Evolutionary conservation across 2,888 invertebrate species (phyloP).

Genomic region (Odontocerum albicorne): DNA sequence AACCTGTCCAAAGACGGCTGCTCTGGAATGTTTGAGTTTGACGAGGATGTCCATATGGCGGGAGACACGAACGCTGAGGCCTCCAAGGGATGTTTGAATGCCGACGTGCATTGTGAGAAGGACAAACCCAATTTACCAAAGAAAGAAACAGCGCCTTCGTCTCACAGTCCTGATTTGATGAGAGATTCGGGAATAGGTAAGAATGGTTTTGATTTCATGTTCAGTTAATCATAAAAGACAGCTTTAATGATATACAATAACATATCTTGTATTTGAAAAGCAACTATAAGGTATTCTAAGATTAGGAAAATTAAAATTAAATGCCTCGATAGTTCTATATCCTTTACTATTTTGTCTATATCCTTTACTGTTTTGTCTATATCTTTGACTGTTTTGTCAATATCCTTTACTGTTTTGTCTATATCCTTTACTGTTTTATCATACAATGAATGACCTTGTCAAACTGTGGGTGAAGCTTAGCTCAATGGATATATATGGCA

Average conservation of each 20-base stretch:
- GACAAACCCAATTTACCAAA: slow-evolving; percentile 49
- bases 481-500: too few species aligned
- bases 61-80: slow-evolving; percentile 47
- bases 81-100: slow-evolving; percentile 17
- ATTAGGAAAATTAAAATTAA: neutral
- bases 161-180: slow-evolving; percentile 58
- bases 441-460: too few species aligned
- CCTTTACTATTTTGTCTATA: too few species aligned
- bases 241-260: neutral
- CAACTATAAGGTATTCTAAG: too few species aligned
- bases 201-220: neutral
- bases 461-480: too few species aligned
- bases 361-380: too few species aligned
- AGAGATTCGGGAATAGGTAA: slow-evolving; percentile 58
- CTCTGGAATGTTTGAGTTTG: slow-evolving; percentile 59
- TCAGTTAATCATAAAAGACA: neutral
- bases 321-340: too few species aligned
- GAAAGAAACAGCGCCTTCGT: slow-evolving; percentile 55
- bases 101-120: slow-evolving; percentile 52
- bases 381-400: too few species aligned
- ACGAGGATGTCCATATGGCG: slow-evolving; percentile 52
- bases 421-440: too few species aligned
- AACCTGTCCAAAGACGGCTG: slow-evolving; percentile 51
- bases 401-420: too few species aligned
- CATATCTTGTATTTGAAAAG: too few species aligned